A percentile compares a stretch with the other conserved stretches of the same genome.
phyloP scores from a whole-genome alignment of 2,888 invertebrate genomes.

The Erebia ligea region DNA sequence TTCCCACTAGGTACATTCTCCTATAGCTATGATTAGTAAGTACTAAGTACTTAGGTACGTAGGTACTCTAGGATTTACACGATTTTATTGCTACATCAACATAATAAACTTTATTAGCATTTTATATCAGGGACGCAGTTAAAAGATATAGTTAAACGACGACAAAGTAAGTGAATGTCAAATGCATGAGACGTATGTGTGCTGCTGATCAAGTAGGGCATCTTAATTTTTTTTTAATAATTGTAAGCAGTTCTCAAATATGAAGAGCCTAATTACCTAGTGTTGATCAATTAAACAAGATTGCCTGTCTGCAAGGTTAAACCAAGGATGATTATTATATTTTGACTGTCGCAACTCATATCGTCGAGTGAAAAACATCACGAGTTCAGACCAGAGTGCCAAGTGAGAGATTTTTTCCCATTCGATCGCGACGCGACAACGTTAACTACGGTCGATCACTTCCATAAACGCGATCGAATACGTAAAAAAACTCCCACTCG shows the following conservation, averaged over 20 bases:
- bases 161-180: neutral
- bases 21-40: no score
- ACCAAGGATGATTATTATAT: neutral
- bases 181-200: conserved; percentile 17
- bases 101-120: neutral
- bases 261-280: neutral
- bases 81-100: no score
- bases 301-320: neutral
- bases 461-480: no score
- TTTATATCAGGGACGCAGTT: neutral
- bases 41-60: no score
- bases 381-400: neutral
- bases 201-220: conserved; percentile 23
- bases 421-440: no score
- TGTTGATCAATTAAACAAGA: neutral
- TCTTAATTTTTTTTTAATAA: conserved; percentile 11
- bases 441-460: no score
- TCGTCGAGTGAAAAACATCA: no score
- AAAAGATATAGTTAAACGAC: neutral
- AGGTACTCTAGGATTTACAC: no score
- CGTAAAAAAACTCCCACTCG: no score
- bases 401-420: neutral
- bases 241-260: conserved; percentile 10
- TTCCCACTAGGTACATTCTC: no score
- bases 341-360: no score